These are phyloP conservation scores for Ceratina australensis DNA, from an alignment of 1,140 invertebrate genomes.

Conservation along the genomic window DNA sequence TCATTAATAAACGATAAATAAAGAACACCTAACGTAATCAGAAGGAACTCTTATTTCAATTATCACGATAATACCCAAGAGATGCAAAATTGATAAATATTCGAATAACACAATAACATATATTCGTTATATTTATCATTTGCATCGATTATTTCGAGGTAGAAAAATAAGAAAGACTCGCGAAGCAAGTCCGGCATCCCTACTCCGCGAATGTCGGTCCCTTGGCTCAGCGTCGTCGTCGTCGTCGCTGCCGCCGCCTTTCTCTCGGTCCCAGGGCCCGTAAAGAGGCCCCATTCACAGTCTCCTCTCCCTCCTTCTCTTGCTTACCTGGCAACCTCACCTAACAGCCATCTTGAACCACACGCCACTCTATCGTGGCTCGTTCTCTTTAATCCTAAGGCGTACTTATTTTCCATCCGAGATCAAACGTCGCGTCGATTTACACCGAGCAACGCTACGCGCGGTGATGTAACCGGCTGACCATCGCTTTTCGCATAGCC, in stretches of 20 bases:
- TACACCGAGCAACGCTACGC: slow-evolving; percentile 31
- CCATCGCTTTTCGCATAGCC: background rate
- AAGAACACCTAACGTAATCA: too few species aligned
- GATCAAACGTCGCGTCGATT: slow-evolving; percentile 43
- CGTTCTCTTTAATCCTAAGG: slow-evolving; percentile 37
- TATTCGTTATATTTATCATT: too few species aligned
- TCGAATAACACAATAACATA: too few species aligned
- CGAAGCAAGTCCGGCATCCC: slow-evolving; percentile 1
- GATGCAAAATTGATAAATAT: too few species aligned
- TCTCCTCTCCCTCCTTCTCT: slow-evolving; percentile 30
- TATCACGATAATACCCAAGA: too few species aligned
- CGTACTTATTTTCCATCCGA: slow-evolving; percentile 41
- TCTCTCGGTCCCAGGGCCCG: slow-evolving; percentile 25
- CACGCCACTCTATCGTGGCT: slow-evolving; percentile 48
- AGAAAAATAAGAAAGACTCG: background rate
- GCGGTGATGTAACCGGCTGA: slow-evolving; percentile 27
- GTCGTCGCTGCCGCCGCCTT: too few species aligned
- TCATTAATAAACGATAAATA: too few species aligned
- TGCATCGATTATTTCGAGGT: too few species aligned
- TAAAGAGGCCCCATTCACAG: slow-evolving; percentile 41
- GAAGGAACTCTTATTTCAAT: too few species aligned
- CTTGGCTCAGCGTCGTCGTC: slow-evolving; percentile 7
- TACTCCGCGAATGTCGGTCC: background rate
- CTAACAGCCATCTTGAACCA: slow-evolving; percentile 64
- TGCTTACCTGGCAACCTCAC: slow-evolving; percentile 60